Conservation (phyloP, 1,140 invertebrate genomes). For the Drosophila eugracilis region DNA sequence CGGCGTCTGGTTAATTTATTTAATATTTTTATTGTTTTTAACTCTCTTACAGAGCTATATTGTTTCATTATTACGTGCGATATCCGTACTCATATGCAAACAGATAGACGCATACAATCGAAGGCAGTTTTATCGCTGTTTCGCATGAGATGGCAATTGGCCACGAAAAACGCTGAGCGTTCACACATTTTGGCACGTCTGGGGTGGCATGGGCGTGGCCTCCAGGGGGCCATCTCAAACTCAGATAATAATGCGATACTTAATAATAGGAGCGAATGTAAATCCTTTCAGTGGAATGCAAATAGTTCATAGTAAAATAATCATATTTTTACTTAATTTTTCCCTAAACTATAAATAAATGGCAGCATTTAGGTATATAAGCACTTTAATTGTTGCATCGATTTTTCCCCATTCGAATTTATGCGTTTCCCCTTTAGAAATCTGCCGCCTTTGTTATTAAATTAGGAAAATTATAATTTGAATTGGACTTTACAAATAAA, state of each 20-base stretch:
- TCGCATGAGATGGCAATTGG: constrained; percentile 54
- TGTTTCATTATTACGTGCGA: constrained; percentile 67
- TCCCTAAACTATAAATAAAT: too few relatives aligned
- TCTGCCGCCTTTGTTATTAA: constrained; percentile 6
- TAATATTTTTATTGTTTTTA: constrained; percentile 58
- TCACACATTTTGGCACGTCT: constrained; percentile 13
- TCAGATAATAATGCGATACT: constrained; percentile 11
- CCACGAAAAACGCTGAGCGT: constrained; percentile 16
- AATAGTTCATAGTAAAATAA: too few relatives aligned
- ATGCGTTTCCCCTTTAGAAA: not conserved
- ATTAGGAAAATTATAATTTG: constrained; percentile 26
- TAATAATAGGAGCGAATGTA: not conserved
- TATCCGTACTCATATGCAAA: constrained; percentile 16
- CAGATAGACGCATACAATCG: constrained; percentile 25
- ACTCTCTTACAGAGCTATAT: constrained; percentile 44
- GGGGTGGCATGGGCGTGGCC: not conserved
- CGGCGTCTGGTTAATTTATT: not conserved
- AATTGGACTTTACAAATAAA: constrained; percentile 31
- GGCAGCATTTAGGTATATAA: too few relatives aligned
- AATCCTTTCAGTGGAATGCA: too few relatives aligned
- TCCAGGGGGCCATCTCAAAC: not conserved
- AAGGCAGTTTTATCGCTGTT: constrained; percentile 69
- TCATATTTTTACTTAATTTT: too few relatives aligned
- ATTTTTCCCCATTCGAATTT: not conserved
- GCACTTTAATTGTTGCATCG: too few relatives aligned